Percentiles rank a stretch among this genome's conserved stretches.
phyloP scores from a whole-genome alignment of 1,140 invertebrate species.

The Cherax quadricarinatus region DNA sequence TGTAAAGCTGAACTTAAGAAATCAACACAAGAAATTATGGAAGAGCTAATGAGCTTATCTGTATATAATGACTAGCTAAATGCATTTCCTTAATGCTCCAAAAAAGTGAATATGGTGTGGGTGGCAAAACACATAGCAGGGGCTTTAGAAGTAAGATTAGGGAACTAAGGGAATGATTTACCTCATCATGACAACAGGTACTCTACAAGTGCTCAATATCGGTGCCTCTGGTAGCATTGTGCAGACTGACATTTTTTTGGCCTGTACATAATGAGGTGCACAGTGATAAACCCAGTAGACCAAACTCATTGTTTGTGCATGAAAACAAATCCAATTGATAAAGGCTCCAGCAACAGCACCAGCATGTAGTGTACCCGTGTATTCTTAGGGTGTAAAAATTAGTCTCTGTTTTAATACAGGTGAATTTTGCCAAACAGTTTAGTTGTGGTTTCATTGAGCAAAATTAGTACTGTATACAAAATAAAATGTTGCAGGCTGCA shows the following conservation, averaged over 20 bases:
- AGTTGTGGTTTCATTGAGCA: conserved; percentile 41
- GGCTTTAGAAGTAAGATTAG: conserved; percentile 10
- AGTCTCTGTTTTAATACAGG: conserved; percentile 37
- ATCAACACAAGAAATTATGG: neutral
- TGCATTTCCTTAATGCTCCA: neutral
- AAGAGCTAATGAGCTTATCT: neutral
- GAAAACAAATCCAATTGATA: neutral
- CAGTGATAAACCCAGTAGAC: neutral
- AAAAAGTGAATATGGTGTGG: neutral
- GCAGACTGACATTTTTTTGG: neutral
- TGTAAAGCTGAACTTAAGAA: neutral
- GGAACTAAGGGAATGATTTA: conserved; percentile 34
- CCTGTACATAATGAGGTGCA: neutral
- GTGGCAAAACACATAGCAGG: conserved; percentile 11
- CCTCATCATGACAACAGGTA: conserved; percentile 39
- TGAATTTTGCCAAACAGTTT: conserved; percentile 44
- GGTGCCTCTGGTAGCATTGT: conserved; percentile 12
- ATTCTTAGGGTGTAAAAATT: conserved; percentile 36
- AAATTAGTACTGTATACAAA: conserved; percentile 19
- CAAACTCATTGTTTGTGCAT: neutral
- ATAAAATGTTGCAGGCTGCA: conserved; percentile 43
- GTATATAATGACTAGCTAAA: neutral
- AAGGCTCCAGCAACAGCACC: neutral
- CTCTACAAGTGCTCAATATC: conserved; percentile 36
- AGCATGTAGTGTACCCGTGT: conserved; percentile 31